Conservation (phyloP, 2,113 vertebrate genomes). For the Ondatra zibethicus region DNA sequence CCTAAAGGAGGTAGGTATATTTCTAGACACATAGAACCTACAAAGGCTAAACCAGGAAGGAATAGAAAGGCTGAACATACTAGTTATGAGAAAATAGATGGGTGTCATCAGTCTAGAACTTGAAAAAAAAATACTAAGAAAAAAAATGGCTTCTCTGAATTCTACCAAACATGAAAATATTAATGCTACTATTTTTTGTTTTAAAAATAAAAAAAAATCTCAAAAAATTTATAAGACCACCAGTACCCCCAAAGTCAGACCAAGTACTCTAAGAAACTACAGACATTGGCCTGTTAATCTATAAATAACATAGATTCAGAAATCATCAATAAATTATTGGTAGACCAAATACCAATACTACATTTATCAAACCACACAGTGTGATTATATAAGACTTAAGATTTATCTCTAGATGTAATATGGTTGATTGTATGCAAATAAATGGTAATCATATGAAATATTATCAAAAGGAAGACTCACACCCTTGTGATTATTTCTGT, state of each 20-base stretch:
- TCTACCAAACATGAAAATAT: background rate
- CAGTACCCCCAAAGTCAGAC: background rate
- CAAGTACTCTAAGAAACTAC: background rate
- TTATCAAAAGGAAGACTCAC: background rate
- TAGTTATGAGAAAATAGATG: background rate
- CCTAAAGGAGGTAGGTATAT: too few relatives aligned
- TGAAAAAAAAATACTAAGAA: background rate
- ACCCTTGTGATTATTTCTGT: background rate
- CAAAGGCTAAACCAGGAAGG: background rate
- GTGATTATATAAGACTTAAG: background rate
- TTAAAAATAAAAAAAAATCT: background rate
- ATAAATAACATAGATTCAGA: background rate
- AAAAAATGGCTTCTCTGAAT: background rate
- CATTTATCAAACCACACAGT: background rate
- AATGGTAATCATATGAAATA: background rate
- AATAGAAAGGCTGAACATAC: background rate
- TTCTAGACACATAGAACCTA: background rate
- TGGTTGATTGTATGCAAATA: background rate
- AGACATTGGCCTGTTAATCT: too few relatives aligned
- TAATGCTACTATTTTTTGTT: background rate
- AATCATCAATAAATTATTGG: background rate
- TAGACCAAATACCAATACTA: background rate
- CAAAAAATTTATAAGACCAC: background rate
- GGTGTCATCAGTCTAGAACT: background rate
- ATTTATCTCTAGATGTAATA: background rate